Percentiles rank a stretch among this genome's conserved stretches.
These are phyloP conservation scores for Emmelina monodactyla DNA, from an alignment of 2,888 invertebrate genomes.

Conservation along the genomic window DNA sequence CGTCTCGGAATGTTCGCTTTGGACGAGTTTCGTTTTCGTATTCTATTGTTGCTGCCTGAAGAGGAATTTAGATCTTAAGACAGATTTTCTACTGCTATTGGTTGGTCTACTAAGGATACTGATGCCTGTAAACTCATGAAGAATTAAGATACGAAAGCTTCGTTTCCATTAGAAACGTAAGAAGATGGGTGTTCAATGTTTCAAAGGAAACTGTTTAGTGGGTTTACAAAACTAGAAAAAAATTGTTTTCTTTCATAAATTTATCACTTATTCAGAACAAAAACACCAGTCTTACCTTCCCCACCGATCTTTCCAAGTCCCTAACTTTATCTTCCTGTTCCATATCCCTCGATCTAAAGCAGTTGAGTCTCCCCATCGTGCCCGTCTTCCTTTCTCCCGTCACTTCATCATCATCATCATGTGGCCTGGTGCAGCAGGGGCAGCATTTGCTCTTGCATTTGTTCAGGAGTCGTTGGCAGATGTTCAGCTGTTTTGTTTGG, in stretches of 20 bases:
- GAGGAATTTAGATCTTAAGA: no score
- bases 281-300: conserved; percentile 34
- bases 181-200: no score
- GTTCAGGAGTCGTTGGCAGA: conserved; percentile 42
- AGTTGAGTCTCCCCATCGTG: conserved; percentile 38
- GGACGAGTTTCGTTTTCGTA: conserved; percentile 51
- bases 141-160: no score
- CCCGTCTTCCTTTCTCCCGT: conserved; percentile 25
- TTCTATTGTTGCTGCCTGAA: conserved; percentile 44
- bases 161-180: no score
- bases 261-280: neutral
- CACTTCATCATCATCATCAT: conserved; percentile 26
- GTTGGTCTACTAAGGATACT: no score
- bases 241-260: neutral
- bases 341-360: conserved; percentile 42
- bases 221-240: neutral
- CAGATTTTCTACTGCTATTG: no score
- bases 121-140: no score
- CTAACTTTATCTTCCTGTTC: conserved; percentile 33
- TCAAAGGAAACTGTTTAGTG: no score
- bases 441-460: conserved; percentile 55
- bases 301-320: conserved; percentile 42
- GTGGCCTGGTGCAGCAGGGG: conserved; percentile 46
- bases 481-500: conserved; percentile 32
- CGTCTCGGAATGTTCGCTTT: conserved; percentile 54